Conservation (phyloP, 1,140 invertebrate genomes). For the Octopus bimaculoides region DNA sequence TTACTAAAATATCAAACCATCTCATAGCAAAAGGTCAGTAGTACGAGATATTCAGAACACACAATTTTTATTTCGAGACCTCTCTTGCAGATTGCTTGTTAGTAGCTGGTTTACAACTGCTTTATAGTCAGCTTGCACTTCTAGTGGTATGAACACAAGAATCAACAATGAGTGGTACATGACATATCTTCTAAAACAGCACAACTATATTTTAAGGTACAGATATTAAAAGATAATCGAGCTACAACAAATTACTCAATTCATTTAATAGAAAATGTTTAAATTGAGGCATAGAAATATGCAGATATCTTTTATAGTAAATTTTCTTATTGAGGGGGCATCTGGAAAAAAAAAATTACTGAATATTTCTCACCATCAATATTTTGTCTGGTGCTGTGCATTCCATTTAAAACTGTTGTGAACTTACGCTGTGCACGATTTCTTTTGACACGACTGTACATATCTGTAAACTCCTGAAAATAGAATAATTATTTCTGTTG, state of each 20-base stretch:
- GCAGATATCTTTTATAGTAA: too few species aligned
- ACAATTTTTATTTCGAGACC: slow-evolving; percentile 6
- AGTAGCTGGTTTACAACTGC: not conserved
- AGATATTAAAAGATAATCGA: too few species aligned
- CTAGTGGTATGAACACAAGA: slow-evolving; percentile 22
- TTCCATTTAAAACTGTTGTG: not conserved
- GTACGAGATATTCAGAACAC: not conserved
- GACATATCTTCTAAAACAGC: too few species aligned
- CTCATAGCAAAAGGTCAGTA: too few species aligned
- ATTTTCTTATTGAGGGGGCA: too few species aligned
- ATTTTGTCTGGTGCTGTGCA: slow-evolving; percentile 44
- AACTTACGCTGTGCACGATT: not conserved
- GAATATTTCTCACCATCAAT: slow-evolving; percentile 52
- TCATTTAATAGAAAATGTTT: too few species aligned
- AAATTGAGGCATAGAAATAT: too few species aligned
- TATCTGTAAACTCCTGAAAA: slow-evolving; percentile 55
- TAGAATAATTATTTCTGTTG: not conserved
- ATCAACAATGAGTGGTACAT: slow-evolving; percentile 14
- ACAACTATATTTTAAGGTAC: too few species aligned
- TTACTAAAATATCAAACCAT: too few species aligned
- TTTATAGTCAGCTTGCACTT: slow-evolving; percentile 16
- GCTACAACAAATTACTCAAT: too few species aligned
- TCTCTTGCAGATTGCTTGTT: not conserved
- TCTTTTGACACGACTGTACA: slow-evolving; percentile 66
- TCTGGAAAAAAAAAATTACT: too few species aligned